A percentile compares a stretch with the other conserved stretches of the same genome.
These are phyloP conservation scores for Acrobasis repandana DNA, from an alignment of 2,888 invertebrate species.

Conservation along the genomic window DNA sequence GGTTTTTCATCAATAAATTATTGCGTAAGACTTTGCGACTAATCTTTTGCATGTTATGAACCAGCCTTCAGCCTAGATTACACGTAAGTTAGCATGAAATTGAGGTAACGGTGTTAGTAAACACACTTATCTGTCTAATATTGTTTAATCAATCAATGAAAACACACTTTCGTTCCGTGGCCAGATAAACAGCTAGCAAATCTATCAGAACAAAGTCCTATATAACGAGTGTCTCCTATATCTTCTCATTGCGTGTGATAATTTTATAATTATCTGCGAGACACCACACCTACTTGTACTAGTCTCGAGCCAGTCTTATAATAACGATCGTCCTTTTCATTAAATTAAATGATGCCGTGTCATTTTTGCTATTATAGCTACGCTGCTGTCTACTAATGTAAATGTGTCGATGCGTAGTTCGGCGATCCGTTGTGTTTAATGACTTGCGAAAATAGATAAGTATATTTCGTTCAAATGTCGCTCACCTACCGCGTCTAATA, in stretches of 20 bases:
- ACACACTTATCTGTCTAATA: conserved; percentile 2
- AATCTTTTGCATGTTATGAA: too few relatives aligned
- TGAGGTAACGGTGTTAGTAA: conserved; percentile 6
- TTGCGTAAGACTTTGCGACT: too few relatives aligned
- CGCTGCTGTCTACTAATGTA: not conserved
- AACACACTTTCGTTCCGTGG: not conserved
- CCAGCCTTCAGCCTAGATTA: too few relatives aligned
- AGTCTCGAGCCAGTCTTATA: conserved; percentile 5
- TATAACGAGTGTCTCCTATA: not conserved
- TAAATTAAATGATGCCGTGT: conserved; percentile 16
- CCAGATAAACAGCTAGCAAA: not conserved
- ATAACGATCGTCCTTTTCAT: conserved; percentile 14
- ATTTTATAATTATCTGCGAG: conserved; percentile 2
- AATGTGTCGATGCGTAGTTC: conserved; percentile 15
- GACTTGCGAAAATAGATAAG: conserved; percentile 64
- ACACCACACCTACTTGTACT: not conserved
- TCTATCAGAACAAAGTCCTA: conserved; percentile 5
- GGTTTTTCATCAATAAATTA: too few relatives aligned
- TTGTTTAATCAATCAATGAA: conserved; percentile 3
- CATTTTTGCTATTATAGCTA: conserved; percentile 3
- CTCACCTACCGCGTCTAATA: conserved; percentile 66
- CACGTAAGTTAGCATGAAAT: not conserved
- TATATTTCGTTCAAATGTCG: conserved; percentile 65
- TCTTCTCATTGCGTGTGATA: conserved; percentile 3
- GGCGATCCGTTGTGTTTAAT: conserved; percentile 44